Percentiles rank a stretch among this genome's conserved stretches.
Conservation (phyloP, 30 jellyfish, hydroid and myxozoan species). For the Aurelia sp. region DNA sequence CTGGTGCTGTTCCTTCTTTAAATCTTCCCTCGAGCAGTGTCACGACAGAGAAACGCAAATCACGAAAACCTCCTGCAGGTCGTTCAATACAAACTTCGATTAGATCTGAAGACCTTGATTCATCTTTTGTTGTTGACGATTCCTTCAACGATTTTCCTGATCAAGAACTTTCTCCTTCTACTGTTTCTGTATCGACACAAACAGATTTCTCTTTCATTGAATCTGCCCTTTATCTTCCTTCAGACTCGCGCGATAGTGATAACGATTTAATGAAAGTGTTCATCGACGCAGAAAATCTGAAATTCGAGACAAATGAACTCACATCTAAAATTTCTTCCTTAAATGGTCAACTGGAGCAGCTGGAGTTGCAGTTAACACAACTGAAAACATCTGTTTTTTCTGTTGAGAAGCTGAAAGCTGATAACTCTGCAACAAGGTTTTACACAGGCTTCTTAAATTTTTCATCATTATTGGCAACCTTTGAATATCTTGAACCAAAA, state of each 20-base stretch:
- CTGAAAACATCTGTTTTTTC: conserved; percentile 36
- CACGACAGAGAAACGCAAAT: neutral
- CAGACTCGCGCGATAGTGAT: conserved; percentile 9
- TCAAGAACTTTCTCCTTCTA: conserved; percentile 8
- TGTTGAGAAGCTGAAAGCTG: conserved; percentile 33
- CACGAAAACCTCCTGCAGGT: conserved; percentile 28
- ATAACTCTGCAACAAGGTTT: conserved; percentile 11
- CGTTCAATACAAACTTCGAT: neutral
- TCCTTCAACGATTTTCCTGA: neutral
- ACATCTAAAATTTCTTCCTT: conserved; percentile 1
- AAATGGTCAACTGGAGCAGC: neutral
- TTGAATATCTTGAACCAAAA: conserved; percentile 50
- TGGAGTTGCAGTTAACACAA: conserved; percentile 27
- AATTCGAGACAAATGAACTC: neutral
- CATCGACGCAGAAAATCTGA: conserved; percentile 1
- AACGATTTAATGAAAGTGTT: conserved; percentile 21
- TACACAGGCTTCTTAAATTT: conserved; percentile 48
- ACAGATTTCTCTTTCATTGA: conserved; percentile 34
- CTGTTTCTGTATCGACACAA: conserved; percentile 15
- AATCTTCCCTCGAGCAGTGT: conserved; percentile 11
- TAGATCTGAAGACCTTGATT: neutral
- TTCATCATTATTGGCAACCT: conserved; percentile 29
- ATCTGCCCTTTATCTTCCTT: conserved; percentile 32
- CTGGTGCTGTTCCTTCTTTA: conserved; percentile 28
- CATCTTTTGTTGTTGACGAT: conserved; percentile 1